Evolutionary conservation across 2,113 vertebrate species (phyloP), one percentile per base, ranked within the genome.

Genomic region (Electrona antarctica): DNA sequence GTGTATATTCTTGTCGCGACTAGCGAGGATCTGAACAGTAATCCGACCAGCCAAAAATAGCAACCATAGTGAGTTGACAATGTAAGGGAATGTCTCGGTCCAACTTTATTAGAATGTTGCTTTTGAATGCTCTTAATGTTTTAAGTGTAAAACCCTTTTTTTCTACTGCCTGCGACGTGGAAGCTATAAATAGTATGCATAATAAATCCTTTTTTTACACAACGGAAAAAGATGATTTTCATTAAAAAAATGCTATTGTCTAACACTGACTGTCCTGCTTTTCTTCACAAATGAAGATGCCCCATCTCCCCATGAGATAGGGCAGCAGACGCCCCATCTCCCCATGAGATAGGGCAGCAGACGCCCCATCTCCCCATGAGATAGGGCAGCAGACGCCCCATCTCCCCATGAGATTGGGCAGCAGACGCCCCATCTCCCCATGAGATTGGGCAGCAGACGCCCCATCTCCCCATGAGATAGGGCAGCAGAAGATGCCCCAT

Each of bases 141-240:
- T 91, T 81, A 83, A 86, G 83, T 90, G 85, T 92, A 65, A 86
- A 84, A 54, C 83, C 72, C 33, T 4, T 41, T 82, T 89, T 84
- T 91, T 89, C 75, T 92, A 91, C 86, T 89, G 88, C 91, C 88
- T 91, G 89, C 91, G 71, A 78, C 85, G 80, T 90, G 78, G 69
- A 86, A 86, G 83, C 77, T 89, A 87, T 89, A 89, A 85, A 89
- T 90, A 90, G 81, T 84, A 88, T 89, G 87, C 83, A 77, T 84
- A 87, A 79, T 73, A 70, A 79, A 79, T 15, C 55, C 50, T 85
- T 91, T 91, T 21, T 90, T 80, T 89, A 91, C 88, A 82, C 67
- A 77, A 84, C 65, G 78, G 71, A 82, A 70, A 81, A 81, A 62
- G 54, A 74, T 49, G 70, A 77, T 80, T 88, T 85, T 84, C 69